phyloP scores from a whole-genome alignment of 2,113 vertebrate species.

The Gopherus flavomarginatus region DNA sequence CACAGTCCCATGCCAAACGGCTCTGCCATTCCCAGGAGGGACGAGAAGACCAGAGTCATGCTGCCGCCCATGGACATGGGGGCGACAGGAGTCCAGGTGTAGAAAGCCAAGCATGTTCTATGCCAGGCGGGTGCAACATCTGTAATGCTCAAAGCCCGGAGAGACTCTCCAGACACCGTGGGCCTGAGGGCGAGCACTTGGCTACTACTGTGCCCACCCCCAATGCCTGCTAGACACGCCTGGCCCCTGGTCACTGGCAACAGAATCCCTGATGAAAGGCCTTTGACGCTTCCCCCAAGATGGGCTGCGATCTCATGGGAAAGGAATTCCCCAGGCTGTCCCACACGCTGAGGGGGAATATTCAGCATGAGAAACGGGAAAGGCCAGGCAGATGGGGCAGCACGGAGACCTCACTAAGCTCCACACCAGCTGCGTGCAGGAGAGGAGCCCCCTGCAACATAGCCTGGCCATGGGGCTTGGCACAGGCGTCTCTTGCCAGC shows the following conservation, averaged over 20 bases:
- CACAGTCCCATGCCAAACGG: neutral
- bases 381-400: neutral
- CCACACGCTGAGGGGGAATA: neutral
- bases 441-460: too few relatives aligned
- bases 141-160: neutral
- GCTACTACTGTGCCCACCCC: neutral
- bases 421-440: too few relatives aligned
- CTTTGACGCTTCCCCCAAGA: neutral
- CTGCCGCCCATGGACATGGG: neutral
- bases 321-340: neutral
- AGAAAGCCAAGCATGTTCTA: neutral
- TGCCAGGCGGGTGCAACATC: neutral
- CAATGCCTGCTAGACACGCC: neutral
- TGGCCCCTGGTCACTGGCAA: neutral
- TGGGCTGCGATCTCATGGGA: neutral
- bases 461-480: too few relatives aligned
- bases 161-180: neutral
- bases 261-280: neutral
- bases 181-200: neutral
- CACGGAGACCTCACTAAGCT: too few relatives aligned
- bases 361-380: neutral
- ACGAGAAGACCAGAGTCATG: neutral
- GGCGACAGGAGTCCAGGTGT: neutral
- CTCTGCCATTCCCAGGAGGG: neutral
- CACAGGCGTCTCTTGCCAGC: too few relatives aligned